A percentile compares a stretch with the other conserved stretches of the same genome.
Evolutionary conservation across 2,113 vertebrate species (phyloP).

Genomic region (Mungos mungo): DNA sequence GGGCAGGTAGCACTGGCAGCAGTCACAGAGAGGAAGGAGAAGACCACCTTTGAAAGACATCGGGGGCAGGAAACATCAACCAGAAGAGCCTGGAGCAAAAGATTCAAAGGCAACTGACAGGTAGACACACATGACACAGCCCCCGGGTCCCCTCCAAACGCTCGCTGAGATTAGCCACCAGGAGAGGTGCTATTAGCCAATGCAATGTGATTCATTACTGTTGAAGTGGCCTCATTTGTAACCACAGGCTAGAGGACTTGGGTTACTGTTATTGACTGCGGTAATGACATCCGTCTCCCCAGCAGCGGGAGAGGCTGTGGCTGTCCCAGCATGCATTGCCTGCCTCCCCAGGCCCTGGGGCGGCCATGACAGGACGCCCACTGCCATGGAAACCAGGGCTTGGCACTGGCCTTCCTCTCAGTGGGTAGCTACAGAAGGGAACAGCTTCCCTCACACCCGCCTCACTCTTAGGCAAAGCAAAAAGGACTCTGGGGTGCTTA

Average conservation of each 20-base stretch:
- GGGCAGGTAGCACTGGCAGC: background rate
- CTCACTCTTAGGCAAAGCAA: constrained; percentile 22
- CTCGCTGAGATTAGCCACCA: background rate
- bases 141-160: background rate
- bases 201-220: background rate
- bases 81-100: background rate
- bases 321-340: background rate
- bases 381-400: background rate
- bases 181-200: background rate
- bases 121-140: background rate
- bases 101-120: background rate
- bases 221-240: background rate
- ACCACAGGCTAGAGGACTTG: background rate
- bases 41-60: background rate
- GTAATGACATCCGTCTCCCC: background rate
- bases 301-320: background rate
- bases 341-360: background rate
- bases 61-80: background rate
- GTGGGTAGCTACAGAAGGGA: background rate
- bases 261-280: background rate
- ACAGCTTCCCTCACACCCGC: background rate
- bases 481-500: background rate
- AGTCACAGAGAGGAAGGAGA: background rate
- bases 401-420: background rate
- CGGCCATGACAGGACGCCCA: background rate